Conservation (phyloP, 2,113 vertebrate genomes). For the Indri indri region DNA sequence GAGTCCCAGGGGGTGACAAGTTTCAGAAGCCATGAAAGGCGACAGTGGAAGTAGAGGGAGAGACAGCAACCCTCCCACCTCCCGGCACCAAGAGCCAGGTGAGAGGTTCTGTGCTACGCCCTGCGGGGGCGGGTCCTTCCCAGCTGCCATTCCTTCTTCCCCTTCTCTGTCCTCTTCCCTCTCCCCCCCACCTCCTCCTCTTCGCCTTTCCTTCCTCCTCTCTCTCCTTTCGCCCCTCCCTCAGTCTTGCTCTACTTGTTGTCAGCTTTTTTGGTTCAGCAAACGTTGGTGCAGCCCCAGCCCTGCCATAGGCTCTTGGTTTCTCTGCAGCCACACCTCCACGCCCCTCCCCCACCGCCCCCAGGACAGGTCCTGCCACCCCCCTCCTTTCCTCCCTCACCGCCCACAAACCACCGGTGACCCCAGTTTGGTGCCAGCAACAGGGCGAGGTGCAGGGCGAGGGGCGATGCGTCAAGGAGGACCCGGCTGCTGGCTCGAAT, state of each 20-base stretch:
- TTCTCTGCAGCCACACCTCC: not conserved
- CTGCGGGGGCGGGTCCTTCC: rapidly evolving
- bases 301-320: rapidly evolving
- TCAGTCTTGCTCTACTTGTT: not conserved
- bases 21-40: not conserved
- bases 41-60: not conserved
- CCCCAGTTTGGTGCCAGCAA: not conserved
- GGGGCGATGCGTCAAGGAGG: rapidly evolving
- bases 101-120: rapidly evolving
- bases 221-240: too few species aligned
- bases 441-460: rapidly evolving
- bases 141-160: rapidly evolving
- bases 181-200: rapidly evolving
- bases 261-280: rapidly evolving
- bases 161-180: rapidly evolving
- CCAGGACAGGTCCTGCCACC: not conserved
- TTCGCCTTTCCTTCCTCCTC: not conserved
- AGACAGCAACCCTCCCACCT: rapidly evolving
- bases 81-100: too few species aligned
- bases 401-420: too few species aligned
- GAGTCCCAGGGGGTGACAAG: not conserved
- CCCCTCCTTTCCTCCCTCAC: not conserved
- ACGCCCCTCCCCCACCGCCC: rapidly evolving
- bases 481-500: rapidly evolving
- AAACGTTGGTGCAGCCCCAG: rapidly evolving